Evolutionary conservation across 2,888 invertebrate genomes (phyloP).

Genomic region (Merodon equestris): DNA sequence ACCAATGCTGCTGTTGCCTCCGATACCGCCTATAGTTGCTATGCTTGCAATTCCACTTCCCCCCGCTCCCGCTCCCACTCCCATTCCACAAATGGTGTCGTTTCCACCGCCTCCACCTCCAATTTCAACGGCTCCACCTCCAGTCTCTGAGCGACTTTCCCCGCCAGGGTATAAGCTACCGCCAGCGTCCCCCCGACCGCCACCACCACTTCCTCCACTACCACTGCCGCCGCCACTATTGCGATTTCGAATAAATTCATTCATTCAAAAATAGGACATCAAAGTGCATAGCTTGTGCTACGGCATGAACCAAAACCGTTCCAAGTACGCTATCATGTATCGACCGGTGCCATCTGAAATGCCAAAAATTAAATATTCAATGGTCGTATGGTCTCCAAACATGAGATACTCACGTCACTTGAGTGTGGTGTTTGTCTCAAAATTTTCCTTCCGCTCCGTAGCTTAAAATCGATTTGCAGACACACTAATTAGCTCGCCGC

Average conservation of each 20-base stretch:
- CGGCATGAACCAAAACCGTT: constrained; percentile 24
- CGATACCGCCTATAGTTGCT: constrained; percentile 4
- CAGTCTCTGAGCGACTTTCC: constrained; percentile 3
- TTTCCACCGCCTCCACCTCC: not conserved
- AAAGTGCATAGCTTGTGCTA: constrained; percentile 55
- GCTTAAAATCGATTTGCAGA: too few species aligned
- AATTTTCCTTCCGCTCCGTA: too few species aligned
- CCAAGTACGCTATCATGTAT: too few species aligned
- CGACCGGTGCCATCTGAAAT: not conserved
- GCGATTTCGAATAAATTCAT: constrained; percentile 63
- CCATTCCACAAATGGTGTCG: too few species aligned
- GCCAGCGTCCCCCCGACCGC: constrained; percentile 21
- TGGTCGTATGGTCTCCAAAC: too few species aligned
- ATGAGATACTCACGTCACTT: too few species aligned
- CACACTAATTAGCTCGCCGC: too few species aligned
- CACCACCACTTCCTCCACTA: constrained; percentile 57
- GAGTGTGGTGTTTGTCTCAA: too few species aligned
- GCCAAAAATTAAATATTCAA: constrained; percentile 4
- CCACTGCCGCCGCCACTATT: constrained; percentile 71
- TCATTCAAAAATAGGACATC: constrained; percentile 62
- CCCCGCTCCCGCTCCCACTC: constrained; percentile 21
- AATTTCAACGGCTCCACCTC: constrained; percentile 21
- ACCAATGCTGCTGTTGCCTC: constrained; percentile 28
- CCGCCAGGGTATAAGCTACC: not conserved
- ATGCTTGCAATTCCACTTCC: too few species aligned